Percentiles rank a stretch among this genome's conserved stretches.
phyloP scores from a whole-genome alignment of 2,888 invertebrate species.

The Salpingus planirostris region DNA sequence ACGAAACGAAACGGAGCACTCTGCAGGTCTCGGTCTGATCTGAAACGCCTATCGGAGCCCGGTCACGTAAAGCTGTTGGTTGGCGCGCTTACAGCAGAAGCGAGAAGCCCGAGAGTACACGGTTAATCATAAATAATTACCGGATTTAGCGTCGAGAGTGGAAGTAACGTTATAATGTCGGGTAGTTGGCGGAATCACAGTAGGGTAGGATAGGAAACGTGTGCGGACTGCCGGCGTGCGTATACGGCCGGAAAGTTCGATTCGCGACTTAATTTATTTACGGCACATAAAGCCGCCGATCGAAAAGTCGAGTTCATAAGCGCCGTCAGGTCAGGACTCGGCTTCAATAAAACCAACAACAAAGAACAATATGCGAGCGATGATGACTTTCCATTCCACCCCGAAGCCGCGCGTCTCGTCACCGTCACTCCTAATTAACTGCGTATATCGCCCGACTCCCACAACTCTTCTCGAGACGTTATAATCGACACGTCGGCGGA shows the following conservation, averaged over 20 bases:
- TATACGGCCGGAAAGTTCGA: conserved; percentile 3
- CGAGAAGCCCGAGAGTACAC: conserved; percentile 3
- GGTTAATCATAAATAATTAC: conserved; percentile 12
- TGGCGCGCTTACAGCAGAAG: conserved; percentile 4
- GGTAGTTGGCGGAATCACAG: too few relatives aligned
- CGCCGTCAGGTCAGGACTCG: conserved; percentile 3
- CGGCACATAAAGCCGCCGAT: conserved; percentile 5
- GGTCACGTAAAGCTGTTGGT: conserved; percentile 6
- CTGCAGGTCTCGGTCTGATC: too few relatives aligned
- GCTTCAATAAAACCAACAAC: conserved; percentile 9
- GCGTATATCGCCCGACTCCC: too few relatives aligned
- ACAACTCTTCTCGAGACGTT: conserved; percentile 5
- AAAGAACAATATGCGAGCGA: conserved; percentile 10
- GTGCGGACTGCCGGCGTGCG: not conserved
- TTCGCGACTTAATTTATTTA: conserved; percentile 8
- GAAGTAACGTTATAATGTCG: too few relatives aligned
- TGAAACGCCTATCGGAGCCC: conserved; percentile 4
- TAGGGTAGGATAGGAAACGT: not conserved
- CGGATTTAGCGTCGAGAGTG: too few relatives aligned
- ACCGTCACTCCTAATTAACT: conserved; percentile 12
- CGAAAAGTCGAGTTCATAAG: conserved; percentile 8
- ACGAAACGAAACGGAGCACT: too few relatives aligned
- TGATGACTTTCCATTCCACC: conserved; percentile 7
- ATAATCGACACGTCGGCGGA: conserved; percentile 10
- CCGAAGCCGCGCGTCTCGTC: too few relatives aligned